Evolutionary conservation across 1,140 invertebrate genomes (phyloP).

Genomic region (Portunus trituberculatus): DNA sequence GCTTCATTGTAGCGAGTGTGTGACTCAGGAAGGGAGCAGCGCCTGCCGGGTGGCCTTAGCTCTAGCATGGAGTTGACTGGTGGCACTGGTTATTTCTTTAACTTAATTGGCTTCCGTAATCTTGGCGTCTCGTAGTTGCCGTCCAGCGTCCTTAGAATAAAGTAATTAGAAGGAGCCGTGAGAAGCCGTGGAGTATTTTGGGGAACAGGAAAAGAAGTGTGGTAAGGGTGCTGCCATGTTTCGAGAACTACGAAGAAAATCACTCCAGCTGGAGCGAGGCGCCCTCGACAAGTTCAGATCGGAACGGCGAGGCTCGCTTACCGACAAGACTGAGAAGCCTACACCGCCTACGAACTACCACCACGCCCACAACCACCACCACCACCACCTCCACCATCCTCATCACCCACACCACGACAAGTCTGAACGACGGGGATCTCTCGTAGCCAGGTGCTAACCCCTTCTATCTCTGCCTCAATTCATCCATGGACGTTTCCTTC

Average conservation of each 20-base stretch:
- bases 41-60: not conserved
- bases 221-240: slow-evolving; percentile 50
- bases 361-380: not conserved
- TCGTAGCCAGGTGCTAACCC: slow-evolving; percentile 79
- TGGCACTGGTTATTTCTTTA: not conserved
- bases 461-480: not conserved
- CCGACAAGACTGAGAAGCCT: slow-evolving; percentile 68
- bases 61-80: not conserved
- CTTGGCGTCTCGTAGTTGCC: not conserved
- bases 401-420: slow-evolving; percentile 73
- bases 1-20: too few relatives aligned
- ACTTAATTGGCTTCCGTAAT: not conserved
- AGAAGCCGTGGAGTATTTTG: not conserved
- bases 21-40: not conserved
- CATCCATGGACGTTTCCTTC: not conserved
- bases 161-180: not conserved
- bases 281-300: slow-evolving; percentile 77
- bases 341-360: not conserved
- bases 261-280: slow-evolving; percentile 78
- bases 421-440: slow-evolving; percentile 78
- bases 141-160: not conserved
- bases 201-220: slow-evolving; percentile 1
- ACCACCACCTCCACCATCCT: slow-evolving; percentile 66
- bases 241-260: slow-evolving; percentile 79
- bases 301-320: slow-evolving; percentile 78